phyloP scores from a whole-genome alignment of 1,140 invertebrate species.

The Drosophila elegans region DNA sequence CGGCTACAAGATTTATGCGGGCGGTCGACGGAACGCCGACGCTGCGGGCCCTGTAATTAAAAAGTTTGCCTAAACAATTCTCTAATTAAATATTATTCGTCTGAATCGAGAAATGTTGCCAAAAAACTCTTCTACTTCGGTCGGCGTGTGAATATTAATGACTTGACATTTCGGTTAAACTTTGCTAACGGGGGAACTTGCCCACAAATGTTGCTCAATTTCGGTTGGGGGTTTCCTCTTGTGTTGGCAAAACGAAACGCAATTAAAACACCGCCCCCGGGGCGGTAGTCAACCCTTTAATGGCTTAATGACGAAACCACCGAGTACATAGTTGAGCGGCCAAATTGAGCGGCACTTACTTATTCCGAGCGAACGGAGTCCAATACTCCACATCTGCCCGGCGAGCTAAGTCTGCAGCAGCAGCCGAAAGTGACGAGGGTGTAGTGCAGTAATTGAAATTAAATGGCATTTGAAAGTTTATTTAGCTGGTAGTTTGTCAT shows the following conservation, averaged over 20 bases:
- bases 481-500: conserved; percentile 42
- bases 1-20: conserved; percentile 66
- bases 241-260: conserved; percentile 37
- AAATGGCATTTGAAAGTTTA: conserved; percentile 52
- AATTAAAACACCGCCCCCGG: conserved; percentile 43
- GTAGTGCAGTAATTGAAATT: conserved; percentile 49
- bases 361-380: conserved; percentile 61
- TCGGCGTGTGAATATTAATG: conserved; percentile 75
- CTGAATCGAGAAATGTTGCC: conserved; percentile 41
- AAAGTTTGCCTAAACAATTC: conserved; percentile 82
- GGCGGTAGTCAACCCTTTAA: conserved; percentile 46
- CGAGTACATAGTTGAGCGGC: conserved; percentile 73
- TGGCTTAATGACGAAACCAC: conserved; percentile 80
- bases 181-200: conserved; percentile 43
- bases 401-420: conserved; percentile 10
- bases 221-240: conserved; percentile 33
- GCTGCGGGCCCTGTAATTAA: conserved; percentile 62
- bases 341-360: conserved; percentile 80
- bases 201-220: conserved; percentile 78
- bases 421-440: conserved; percentile 12
- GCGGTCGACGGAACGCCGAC: background rate
- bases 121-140: conserved; percentile 29
- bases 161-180: conserved; percentile 64
- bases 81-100: conserved; percentile 80
- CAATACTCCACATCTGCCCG: conserved; percentile 37